Percentiles rank a stretch among this genome's conserved stretches.
Conservation (phyloP, 2,888 invertebrate species). For the Azorinus chamasolen region DNA sequence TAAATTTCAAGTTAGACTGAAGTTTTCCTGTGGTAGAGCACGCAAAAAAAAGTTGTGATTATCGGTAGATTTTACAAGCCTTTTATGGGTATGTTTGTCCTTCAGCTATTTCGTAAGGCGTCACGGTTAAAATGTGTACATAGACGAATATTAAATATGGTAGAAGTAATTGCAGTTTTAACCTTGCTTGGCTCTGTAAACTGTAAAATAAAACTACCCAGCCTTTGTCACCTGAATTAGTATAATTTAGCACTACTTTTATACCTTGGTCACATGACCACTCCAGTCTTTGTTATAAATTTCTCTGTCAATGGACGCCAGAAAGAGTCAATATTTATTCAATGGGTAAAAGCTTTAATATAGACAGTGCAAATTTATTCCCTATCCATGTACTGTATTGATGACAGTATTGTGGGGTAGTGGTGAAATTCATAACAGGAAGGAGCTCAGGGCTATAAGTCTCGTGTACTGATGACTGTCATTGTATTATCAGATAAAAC, state of each 20-base stretch:
- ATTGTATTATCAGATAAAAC: too few species aligned
- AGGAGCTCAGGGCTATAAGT: conserved; percentile 40
- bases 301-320: conserved; percentile 58
- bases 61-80: too few species aligned
- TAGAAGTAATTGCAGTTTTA: conserved; percentile 39
- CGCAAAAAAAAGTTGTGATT: too few species aligned
- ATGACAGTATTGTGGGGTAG: conserved; percentile 33
- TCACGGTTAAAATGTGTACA: too few species aligned
- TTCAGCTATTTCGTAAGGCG: too few species aligned
- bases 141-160: conserved; percentile 3
- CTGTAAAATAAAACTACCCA: conserved; percentile 53
- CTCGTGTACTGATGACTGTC: too few species aligned
- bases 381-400: conserved; percentile 56
- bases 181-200: conserved; percentile 42
- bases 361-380: conserved; percentile 61
- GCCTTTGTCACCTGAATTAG: conserved; percentile 55
- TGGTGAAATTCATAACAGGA: conserved; percentile 28
- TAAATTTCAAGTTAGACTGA: too few species aligned
- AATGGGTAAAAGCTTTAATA: conserved; percentile 65
- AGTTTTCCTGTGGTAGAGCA: too few species aligned
- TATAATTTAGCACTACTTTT: conserved; percentile 62
- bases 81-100: too few species aligned
- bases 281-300: conserved; percentile 55
- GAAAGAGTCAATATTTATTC: conserved; percentile 63
- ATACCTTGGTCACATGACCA: conserved; percentile 60